Base-by-base conservation (phyloP, 2,113 vertebrate genomes). In the Ochotona curzoniae region DNA sequence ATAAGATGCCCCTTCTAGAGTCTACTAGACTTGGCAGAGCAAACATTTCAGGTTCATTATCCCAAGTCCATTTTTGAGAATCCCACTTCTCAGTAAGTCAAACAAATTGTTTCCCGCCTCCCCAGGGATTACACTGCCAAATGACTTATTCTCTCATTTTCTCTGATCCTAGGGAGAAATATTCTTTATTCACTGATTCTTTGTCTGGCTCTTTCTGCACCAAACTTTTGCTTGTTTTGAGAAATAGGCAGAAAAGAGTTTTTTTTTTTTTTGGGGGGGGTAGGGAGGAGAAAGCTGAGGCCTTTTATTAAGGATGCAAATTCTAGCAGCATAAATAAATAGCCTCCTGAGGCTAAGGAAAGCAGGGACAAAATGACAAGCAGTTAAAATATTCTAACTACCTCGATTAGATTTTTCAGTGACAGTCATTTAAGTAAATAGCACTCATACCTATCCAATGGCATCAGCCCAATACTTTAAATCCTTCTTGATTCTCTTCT, bases 161-260 rank as follows among this genome's bases (percentile, higher is more conserved):
- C 32, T 71, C 17, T 67, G 71, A 71, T 81, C 18, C 64, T 74
- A 71, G 49, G 38, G 38, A 95, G 26, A 86, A 78, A 71, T 83
- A 63, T 95, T 88, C 61, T 94, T n/a, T 95, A 9, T 81, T 86
- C 88, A 38, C 47, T 96, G 30, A 86, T 17, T 69, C 63, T 85
- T 75, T 92, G 71, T 80, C 9, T 49, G 86, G 21, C 13, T 89
- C 64, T 88, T 25, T 10, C 11, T 69, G 28, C 18, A 61, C 73
- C 51, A 85, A 38, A 63, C 28, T 73, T 90, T 90, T 90, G 21
- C 63, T 95, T 95, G 25, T 86, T 47, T 32, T 94, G 89, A 93
- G 90, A 81, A 70, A 64, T 21, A 64, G 10, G 38, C 57, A 94
- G 60, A n/a, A 75, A 82, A 83, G 69, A 15, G 44, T 80, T 83